Evolutionary conservation across 2,113 vertebrate species (phyloP).

Genomic region (Lophotis ruficrista): DNA sequence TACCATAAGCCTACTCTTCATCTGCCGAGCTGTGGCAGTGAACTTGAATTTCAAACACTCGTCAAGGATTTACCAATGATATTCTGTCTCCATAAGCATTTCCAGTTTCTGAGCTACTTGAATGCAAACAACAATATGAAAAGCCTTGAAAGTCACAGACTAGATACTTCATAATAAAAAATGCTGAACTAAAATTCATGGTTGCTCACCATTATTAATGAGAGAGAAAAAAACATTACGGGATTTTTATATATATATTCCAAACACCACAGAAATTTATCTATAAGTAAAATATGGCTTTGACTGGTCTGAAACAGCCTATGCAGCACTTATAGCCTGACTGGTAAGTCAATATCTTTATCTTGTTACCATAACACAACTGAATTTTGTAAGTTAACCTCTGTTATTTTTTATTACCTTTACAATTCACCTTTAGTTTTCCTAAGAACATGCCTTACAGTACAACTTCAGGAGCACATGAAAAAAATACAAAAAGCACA

Average conservation of each 20-base stretch:
- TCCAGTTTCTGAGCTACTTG: not conserved
- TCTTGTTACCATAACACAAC: not conserved
- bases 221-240: not conserved
- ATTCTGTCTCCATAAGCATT: not conserved
- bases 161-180: not conserved
- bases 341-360: not conserved
- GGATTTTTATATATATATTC: not conserved
- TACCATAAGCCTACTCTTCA: not conserved
- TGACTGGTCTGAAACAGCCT: not conserved
- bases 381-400: not conserved
- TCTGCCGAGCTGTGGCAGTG: not conserved
- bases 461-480: not conserved
- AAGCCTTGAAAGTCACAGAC: not conserved
- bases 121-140: not conserved
- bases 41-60: not conserved
- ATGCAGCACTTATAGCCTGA: accelerated
- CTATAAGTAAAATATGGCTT: not conserved
- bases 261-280: accelerated
- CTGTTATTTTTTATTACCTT: accelerated
- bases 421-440: not conserved
- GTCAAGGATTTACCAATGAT: not conserved
- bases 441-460: not conserved
- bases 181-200: not conserved
- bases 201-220: not conserved
- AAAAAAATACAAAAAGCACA: not conserved